phyloP scores from a whole-genome alignment of 1,140 invertebrate genomes.

The Homalodisca vitripennis region DNA sequence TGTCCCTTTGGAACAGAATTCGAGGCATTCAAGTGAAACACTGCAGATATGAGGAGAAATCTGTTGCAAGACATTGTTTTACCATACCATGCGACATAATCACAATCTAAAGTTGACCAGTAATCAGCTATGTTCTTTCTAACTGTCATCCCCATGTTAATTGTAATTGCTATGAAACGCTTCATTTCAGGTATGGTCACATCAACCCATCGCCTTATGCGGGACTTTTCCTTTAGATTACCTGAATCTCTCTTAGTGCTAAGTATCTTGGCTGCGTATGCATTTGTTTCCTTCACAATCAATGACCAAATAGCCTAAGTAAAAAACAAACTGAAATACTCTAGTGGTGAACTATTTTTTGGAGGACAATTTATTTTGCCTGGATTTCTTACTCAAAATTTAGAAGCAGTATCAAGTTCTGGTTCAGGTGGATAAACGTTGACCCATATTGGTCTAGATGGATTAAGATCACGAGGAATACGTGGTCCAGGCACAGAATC shows the following conservation, averaged over 20 bases:
- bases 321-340: conserved; percentile 3
- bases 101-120: conserved; percentile 11
- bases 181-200: conserved; percentile 19
- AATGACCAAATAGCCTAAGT: not conserved
- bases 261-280: not conserved
- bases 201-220: not conserved
- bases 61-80: conserved; percentile 11
- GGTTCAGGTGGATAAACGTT: not conserved
- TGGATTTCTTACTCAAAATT: not conserved
- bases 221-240: not conserved
- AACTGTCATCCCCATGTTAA: conserved; percentile 11
- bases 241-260: not conserved
- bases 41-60: conserved; percentile 1
- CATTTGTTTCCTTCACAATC: conserved; percentile 1
- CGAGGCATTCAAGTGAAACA: conserved; percentile 14
- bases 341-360: not conserved
- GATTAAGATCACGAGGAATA: not conserved
- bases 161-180: not conserved
- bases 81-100: not conserved
- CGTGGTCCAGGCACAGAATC: not conserved
- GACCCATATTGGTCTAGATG: not conserved
- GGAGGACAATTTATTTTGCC: not conserved
- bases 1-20: not conserved
- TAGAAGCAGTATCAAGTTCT: not conserved
- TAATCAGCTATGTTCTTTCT: conserved; percentile 14